These are phyloP conservation scores for Tortrix viridana DNA, from an alignment of 2,888 invertebrate species.

Conservation along the genomic window DNA sequence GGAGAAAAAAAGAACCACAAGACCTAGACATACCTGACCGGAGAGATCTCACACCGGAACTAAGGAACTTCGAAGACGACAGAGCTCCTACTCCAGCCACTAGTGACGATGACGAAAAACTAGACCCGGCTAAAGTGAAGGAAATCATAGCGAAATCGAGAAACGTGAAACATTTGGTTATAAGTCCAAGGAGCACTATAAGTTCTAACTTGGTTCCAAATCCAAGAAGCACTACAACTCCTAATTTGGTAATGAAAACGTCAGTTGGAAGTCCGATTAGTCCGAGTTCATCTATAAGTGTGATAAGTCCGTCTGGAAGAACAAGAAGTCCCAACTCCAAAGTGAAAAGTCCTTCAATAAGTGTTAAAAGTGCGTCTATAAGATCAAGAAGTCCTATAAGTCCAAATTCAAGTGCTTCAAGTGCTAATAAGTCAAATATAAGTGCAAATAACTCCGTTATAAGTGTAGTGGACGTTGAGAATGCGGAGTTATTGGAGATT, in stretches of 20 bases:
- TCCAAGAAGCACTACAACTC: slow-evolving; percentile 5
- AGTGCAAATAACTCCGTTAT: slow-evolving; percentile 33
- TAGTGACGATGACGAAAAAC: slow-evolving; percentile 51
- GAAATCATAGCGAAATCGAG: slow-evolving; percentile 1
- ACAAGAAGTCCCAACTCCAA: slow-evolving; percentile 17
- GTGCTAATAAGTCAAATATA: slow-evolving; percentile 5
- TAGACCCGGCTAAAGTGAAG: not conserved
- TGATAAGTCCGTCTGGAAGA: not conserved
- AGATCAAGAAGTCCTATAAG: slow-evolving; percentile 4
- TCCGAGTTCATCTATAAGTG: not conserved
- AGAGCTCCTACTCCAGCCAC: slow-evolving; percentile 56
- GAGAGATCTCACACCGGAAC: slow-evolving; percentile 58
- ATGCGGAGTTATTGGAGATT: slow-evolving; percentile 52
- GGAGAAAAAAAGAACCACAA: slow-evolving; percentile 51
- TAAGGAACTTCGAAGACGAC: slow-evolving; percentile 59
- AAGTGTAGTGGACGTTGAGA: slow-evolving; percentile 36
- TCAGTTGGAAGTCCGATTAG: not conserved
- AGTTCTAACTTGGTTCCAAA: too few species aligned
- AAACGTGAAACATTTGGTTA: slow-evolving; percentile 12
- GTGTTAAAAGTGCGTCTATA: not conserved
- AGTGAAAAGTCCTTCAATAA: slow-evolving; percentile 16
- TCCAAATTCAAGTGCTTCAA: not conserved
- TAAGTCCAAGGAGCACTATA: slow-evolving; percentile 2
- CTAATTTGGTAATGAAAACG: not conserved
- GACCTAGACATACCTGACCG: slow-evolving; percentile 52